Percentiles rank a stretch among this genome's conserved stretches.
phyloP scores from a whole-genome alignment of 1,140 invertebrate species.

The Cyclina sinensis region DNA sequence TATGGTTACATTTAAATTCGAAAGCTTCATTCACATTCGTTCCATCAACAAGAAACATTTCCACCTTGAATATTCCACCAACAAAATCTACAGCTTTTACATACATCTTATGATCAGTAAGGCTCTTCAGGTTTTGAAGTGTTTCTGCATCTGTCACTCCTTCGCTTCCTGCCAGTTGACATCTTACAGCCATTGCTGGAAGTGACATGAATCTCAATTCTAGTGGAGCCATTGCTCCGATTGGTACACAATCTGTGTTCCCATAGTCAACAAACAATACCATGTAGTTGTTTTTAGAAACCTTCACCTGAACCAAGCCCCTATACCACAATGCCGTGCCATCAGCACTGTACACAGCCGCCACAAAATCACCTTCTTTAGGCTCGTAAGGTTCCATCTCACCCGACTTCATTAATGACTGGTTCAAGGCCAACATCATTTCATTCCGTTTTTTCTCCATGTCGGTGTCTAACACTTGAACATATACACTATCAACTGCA shows the following conservation, averaged over 20 bases:
- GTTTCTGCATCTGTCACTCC: not conserved
- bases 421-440: conserved; percentile 33
- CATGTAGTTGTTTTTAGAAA: not conserved
- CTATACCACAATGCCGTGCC: conserved; percentile 56
- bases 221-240: conserved; percentile 49
- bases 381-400: conserved; percentile 13
- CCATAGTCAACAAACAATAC: conserved; percentile 67
- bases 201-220: conserved; percentile 46
- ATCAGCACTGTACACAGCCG: conserved; percentile 40
- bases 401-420: not conserved
- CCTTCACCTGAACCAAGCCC: conserved; percentile 13
- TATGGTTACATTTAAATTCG: not conserved
- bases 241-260: conserved; percentile 39
- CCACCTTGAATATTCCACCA: conserved; percentile 18
- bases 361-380: conserved; percentile 33
- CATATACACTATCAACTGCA: conserved; percentile 32
- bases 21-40: conserved; percentile 52
- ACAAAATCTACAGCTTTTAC: conserved; percentile 20
- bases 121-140: not conserved
- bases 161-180: conserved; percentile 57
- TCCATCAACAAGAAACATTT: conserved; percentile 20
- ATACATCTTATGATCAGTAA: conserved; percentile 13
- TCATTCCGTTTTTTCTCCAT: conserved; percentile 34
- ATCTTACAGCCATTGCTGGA: conserved; percentile 67
- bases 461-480: conserved; percentile 6